Evolutionary conservation across 2,797 vertebrate genomes (phyloP), one percentile per base, ranked within the genome.

Genomic region (Silurus aristotelis): DNA sequence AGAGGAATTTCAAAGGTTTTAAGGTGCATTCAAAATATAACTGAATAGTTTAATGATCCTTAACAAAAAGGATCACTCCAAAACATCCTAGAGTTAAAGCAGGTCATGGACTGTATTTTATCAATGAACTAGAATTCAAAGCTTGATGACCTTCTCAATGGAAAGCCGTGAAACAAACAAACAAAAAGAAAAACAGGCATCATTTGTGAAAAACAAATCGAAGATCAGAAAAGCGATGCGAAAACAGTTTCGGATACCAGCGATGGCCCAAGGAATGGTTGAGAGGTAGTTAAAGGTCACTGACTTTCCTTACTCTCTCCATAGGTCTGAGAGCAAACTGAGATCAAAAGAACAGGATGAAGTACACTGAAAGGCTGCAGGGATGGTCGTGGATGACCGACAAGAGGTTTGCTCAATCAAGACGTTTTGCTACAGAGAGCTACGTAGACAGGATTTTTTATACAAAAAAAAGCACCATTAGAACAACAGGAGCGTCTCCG

Each of bases 221-320:
- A 6, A 66, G 19, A 48, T 7, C 58, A 77, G 8, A 6, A 79
- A 63, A 82, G 61, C 31, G 68, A 73, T 22, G 15, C 31, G 43
- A 67, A 82, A 55, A 38, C 55, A 66, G 70, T 64, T 64, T 61
- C 12, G n/a, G 66, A 71, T 48, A 84, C 67, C 82, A 64, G 46
- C 27, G 58, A 60, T 73, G 83, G 86, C 83, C 83, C 70, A 60
- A 46, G 58, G 61, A 80, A 87, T 87, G 17, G 85, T 78, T 20
- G 19, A 87, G 89, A 90, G 89, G 89, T 90, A 88, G 89, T 85
- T 89, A 31, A 66, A 80, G 52, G 6, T 76, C 20, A 55, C 46
- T 66, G 38, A 82, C 80, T 78, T 76, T 31, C 67, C 19, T 72
- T 20, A 46, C 52, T 67, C 80, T 76, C 71, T 61, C 68, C n/a